A percentile compares a stretch with the other conserved stretches of the same genome.
phyloP scores from a whole-genome alignment of 2,113 vertebrate species.

The Herpetotheres cachinnans region DNA sequence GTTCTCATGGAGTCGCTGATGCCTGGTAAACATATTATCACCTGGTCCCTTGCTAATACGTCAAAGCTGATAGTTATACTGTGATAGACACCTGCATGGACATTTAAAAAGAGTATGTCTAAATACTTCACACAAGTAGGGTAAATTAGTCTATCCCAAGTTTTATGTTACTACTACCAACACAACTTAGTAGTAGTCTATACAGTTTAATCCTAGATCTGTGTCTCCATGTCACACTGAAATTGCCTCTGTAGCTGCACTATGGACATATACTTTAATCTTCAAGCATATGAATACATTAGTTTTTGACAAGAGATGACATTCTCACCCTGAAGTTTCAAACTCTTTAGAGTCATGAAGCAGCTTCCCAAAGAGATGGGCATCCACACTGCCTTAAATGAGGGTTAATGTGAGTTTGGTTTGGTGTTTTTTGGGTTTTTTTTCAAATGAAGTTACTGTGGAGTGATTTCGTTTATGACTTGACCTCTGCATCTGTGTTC shows the following conservation, averaged over 20 bases:
- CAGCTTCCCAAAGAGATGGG: neutral
- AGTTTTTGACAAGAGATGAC: neutral
- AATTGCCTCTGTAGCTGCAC: neutral
- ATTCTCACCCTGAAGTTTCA: neutral
- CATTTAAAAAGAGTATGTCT: neutral
- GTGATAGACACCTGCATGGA: neutral
- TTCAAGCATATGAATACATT: neutral
- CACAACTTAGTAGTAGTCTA: neutral
- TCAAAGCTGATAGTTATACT: neutral
- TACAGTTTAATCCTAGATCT: neutral
- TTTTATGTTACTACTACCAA: neutral
- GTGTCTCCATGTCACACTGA: neutral
- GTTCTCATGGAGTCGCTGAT: constrained; percentile 4
- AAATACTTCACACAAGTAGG: neutral
- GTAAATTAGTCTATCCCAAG: neutral
- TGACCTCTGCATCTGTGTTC: neutral
- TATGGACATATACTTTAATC: neutral
- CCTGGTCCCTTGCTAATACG: neutral
- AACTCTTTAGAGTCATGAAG: neutral
- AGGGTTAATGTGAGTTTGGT: neutral
- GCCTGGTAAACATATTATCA: constrained; percentile 16
- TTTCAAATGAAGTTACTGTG: neutral
- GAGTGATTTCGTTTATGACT: neutral
- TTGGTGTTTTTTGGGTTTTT: neutral
- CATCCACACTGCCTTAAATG: neutral